A percentile compares a stretch with the other conserved stretches of the same genome.
These are phyloP conservation scores for Caenorhabditis brenneri DNA, from an alignment of 1,140 invertebrate species.

Conservation along the genomic window DNA sequence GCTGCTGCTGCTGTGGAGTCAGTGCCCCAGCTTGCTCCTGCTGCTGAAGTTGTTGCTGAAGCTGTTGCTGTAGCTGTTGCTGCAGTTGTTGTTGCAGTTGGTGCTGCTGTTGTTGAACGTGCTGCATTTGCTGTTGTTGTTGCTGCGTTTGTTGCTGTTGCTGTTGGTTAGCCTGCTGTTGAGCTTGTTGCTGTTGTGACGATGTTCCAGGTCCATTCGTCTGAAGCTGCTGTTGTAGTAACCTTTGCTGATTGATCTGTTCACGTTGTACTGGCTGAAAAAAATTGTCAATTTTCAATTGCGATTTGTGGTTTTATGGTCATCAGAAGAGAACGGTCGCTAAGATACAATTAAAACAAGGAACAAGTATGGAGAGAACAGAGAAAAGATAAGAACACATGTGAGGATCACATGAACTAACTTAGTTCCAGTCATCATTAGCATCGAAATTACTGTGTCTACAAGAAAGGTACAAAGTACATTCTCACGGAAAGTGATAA, in stretches of 20 bases:
- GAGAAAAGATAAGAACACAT: not conserved
- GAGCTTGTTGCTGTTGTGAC: not conserved
- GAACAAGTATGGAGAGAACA: not conserved
- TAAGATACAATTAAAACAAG: not conserved
- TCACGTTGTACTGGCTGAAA: slow-evolving; percentile 22
- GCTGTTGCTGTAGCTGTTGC: not conserved
- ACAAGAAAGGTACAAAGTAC: slow-evolving; percentile 3
- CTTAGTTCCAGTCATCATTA: not conserved
- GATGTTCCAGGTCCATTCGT: slow-evolving; percentile 18
- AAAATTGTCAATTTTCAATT: not conserved
- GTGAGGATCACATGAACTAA: slow-evolving; percentile 5
- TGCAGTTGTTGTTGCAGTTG: not conserved
- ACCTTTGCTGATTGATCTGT: slow-evolving; percentile 14
- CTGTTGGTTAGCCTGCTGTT: not conserved
- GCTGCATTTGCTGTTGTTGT: slow-evolving; percentile 4
- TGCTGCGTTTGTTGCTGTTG: not conserved
- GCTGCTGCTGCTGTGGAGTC: not conserved
- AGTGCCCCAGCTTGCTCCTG: not conserved
- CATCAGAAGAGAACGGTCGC: not conserved
- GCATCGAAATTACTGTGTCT: not conserved
- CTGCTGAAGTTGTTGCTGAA: slow-evolving; percentile 20
- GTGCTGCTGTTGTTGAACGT: not conserved
- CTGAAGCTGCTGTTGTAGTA: slow-evolving; percentile 10
- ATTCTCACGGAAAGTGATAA: not conserved
- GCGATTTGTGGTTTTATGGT: not conserved